Evolutionary conservation across 2,797 vertebrate species (phyloP), one percentile per base, ranked within the genome.

Genomic region (Chrosomus eos): DNA sequence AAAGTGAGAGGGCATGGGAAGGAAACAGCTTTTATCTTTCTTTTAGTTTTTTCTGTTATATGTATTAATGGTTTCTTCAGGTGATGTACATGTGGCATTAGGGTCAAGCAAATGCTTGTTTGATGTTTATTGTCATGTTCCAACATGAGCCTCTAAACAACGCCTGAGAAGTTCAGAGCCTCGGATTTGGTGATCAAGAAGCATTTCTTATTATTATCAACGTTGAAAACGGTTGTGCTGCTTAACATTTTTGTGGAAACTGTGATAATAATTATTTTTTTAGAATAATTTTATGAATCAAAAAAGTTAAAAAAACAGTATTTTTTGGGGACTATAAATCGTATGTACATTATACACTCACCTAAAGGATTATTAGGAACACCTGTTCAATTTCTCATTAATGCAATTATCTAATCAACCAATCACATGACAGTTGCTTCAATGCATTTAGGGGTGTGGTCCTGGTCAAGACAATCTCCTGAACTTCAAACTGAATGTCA

Each of bases 1-100:
- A 92, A 99, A 98, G 98, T 97, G 92, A 93, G 96, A 73, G 26
- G 48, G 13, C 10, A 19, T 1, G 33, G 38, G 74, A n/a, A 16
- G 19, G 53, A 19, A 18, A 33, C 2, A 1, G 33, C 16, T 58
- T 14, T 40, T 45, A 23, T 76, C 5, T 36, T 5, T 67, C 77
- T 48, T 81, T n/a, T 76, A 7, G 23, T 38, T n/a, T 53, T 7
- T 8, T 21, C 18, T 51, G 18, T 38, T 77, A n/a, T 53, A 36
- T 48, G 76, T 58, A 23, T 66, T 5, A 38, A n/a, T 16, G 28
- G 0, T 62, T 84, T 58, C 1, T 62, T 18, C 26, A 51, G n/a
- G 5, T 31, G 48, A 38, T 62, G 19, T 23, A 31, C 40, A n/a
- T n/a, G 2, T 85, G 85, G 80, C 28, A 87, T 86, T 84, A 85